Conservation (phyloP, 2,888 invertebrate genomes). For the Aspidiotus rigidus region DNA sequence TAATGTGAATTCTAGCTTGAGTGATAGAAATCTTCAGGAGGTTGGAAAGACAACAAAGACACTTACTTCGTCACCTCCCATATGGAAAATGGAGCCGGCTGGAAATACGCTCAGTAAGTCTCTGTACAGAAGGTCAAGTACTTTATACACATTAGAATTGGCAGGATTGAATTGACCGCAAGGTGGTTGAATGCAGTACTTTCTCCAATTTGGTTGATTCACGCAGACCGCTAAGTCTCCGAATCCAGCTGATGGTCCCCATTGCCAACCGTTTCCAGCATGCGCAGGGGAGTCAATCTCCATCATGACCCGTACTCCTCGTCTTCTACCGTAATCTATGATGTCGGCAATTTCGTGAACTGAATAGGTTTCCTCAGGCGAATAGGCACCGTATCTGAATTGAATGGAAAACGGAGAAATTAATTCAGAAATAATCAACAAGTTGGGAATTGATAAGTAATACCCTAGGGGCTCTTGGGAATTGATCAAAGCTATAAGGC, state of each 20-base stretch:
- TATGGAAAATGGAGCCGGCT: slow-evolving; percentile 56
- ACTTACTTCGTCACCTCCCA: slow-evolving; percentile 61
- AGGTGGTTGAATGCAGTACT: slow-evolving; percentile 68
- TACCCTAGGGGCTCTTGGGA: too few relatives aligned
- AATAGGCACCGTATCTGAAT: slow-evolving; percentile 63
- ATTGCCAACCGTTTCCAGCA: slow-evolving; percentile 70
- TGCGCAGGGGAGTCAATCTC: slow-evolving; percentile 87
- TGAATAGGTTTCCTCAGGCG: slow-evolving; percentile 58
- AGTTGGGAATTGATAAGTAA: too few relatives aligned
- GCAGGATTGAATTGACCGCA: slow-evolving; percentile 77
- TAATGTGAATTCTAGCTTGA: too few relatives aligned
- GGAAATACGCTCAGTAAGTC: slow-evolving; percentile 55
- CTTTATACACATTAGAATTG: slow-evolving; percentile 58
- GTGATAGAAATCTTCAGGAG: too few relatives aligned
- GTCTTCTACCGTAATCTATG: slow-evolving; percentile 62
- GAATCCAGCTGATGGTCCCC: slow-evolving; percentile 55
- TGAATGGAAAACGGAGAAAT: too few relatives aligned
- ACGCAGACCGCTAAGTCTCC: slow-evolving; percentile 60
- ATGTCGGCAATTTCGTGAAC: slow-evolving; percentile 56
- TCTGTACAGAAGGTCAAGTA: slow-evolving; percentile 59
- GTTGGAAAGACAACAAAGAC: neutral
- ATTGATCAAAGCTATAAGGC: too few relatives aligned
- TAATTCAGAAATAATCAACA: too few relatives aligned
- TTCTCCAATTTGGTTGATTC: slow-evolving; percentile 59
- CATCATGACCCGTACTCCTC: slow-evolving; percentile 75